Evolutionary conservation across 2,888 invertebrate species (phyloP).

Genomic region (Drosophila engyochracea): DNA sequence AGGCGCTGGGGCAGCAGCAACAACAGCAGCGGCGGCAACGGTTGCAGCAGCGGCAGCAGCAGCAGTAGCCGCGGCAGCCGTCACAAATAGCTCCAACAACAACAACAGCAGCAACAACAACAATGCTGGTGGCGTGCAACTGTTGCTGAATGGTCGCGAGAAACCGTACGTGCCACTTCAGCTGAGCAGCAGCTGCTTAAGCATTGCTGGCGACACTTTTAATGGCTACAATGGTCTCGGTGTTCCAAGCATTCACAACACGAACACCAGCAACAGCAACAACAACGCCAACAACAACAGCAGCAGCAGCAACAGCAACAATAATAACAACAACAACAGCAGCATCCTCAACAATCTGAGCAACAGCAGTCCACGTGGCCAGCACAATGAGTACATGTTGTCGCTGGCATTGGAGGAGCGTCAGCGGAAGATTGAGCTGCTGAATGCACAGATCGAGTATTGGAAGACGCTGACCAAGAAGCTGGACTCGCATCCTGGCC

Average conservation of each 20-base stretch:
- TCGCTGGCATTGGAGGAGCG: constrained; percentile 84
- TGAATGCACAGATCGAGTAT: constrained; percentile 85
- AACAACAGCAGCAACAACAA: neutral
- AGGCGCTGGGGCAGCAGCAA: constrained; percentile 25
- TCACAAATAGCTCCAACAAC: constrained; percentile 26
- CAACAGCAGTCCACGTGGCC: constrained; percentile 40
- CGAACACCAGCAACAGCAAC: constrained; percentile 9
- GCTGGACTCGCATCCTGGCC: constrained; percentile 77
- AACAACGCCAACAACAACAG: constrained; percentile 20
- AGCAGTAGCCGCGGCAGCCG: constrained; percentile 16
- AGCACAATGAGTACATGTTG: constrained; percentile 82
- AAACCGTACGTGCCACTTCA: constrained; percentile 33
- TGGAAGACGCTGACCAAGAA: constrained; percentile 85
- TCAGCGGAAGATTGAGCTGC: constrained; percentile 83
- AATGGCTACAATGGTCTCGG: constrained; percentile 65
- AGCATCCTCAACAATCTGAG: constrained; percentile 24
- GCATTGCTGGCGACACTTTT: constrained; percentile 50
- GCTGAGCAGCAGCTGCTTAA: constrained; percentile 32
- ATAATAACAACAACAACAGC: constrained; percentile 8
- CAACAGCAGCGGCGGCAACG: constrained; percentile 4
- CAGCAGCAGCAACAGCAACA: constrained; percentile 9
- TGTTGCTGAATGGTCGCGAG: constrained; percentile 63
- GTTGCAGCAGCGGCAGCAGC: too few species aligned
- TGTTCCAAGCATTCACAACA: constrained; percentile 28
- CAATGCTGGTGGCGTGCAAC: constrained; percentile 36